Base-by-base conservation (phyloP, 2,888 invertebrate species). In the Adelognathus sp. region DNA sequence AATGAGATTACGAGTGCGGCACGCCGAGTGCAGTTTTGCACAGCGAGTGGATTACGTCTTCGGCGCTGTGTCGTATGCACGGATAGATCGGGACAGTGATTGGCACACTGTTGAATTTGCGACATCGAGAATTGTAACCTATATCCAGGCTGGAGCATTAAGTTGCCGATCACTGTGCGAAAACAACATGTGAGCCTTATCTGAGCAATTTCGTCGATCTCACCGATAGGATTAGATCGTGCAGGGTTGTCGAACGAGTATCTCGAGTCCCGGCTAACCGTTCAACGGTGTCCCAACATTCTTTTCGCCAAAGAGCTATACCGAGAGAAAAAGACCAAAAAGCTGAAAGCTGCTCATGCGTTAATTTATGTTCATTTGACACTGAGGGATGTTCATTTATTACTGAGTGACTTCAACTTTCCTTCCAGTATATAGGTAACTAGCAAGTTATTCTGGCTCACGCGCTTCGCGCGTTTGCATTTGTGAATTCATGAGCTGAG, bases 191-290 rank as follows among this genome's bases (percentile, higher is more conserved):
- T 2, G 46, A 39, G 11, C 24, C 36, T 78, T 78, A 78, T 78
- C 77, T 69, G 69, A 27, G 39, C 39, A 63, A 69, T 69, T 78
- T 54, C 29, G 67, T 78, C 27, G 73, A 73, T 69, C 56, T 16
- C 24, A 41, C 27, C 56, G 60, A 69, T 73, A 56, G 27, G 39
- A 63, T 63, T 46, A 50, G 33, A 58, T 56, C 44, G 18, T 33
- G 16, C 33, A 72, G 44, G 56, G 63, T 4, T 44, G 64, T 56
- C 46, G n/a, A 24, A 56, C 64, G 72, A 56, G 72, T 72, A 39
- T 27, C 11, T n/a, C 41, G 52, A 14, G 52, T 29, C 52, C 16
- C 24, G 16, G 41, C 11, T 24, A 64, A 52, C 6, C 52, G 56
- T 44, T 64, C 44, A 72, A 72, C 72, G 64, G 64, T 33, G 31